Evolutionary conservation across 2,797 vertebrate genomes (phyloP).

Genomic region (Calcarius lapponicus): DNA sequence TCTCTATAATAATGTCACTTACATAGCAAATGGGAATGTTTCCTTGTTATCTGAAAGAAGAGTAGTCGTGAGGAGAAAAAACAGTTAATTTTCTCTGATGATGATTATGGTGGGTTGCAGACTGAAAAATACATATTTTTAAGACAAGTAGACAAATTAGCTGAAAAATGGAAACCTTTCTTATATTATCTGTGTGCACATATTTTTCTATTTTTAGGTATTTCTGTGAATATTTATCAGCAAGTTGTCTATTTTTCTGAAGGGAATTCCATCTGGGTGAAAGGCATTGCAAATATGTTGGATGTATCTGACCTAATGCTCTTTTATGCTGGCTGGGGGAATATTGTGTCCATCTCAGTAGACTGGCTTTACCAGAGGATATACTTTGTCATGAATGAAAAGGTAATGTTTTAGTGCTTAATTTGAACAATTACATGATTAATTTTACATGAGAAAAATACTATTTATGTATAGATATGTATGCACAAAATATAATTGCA

Average conservation of each 20-base stretch:
- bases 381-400: slow-evolving; percentile 77
- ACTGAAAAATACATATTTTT: background rate
- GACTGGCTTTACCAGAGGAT: slow-evolving; percentile 81
- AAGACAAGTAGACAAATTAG: background rate
- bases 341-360: slow-evolving; percentile 75
- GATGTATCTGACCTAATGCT: slow-evolving; percentile 69
- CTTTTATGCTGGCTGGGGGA: slow-evolving; percentile 70
- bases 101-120: background rate
- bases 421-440: background rate
- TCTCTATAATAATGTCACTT: background rate
- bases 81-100: background rate
- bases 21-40: background rate
- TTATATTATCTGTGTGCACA: background rate
- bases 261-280: slow-evolving; percentile 76
- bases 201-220: slow-evolving; percentile 63
- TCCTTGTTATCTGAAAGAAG: background rate
- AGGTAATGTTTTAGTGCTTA: slow-evolving; percentile 61
- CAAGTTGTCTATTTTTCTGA: slow-evolving; percentile 79
- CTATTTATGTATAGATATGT: background rate
- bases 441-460: background rate
- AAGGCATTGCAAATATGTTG: slow-evolving; percentile 69
- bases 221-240: slow-evolving; percentile 69
- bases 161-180: background rate
- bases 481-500: background rate
- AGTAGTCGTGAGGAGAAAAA: background rate